phyloP scores from a whole-genome alignment of 2,888 invertebrate genomes.

The Gari tellinella region DNA sequence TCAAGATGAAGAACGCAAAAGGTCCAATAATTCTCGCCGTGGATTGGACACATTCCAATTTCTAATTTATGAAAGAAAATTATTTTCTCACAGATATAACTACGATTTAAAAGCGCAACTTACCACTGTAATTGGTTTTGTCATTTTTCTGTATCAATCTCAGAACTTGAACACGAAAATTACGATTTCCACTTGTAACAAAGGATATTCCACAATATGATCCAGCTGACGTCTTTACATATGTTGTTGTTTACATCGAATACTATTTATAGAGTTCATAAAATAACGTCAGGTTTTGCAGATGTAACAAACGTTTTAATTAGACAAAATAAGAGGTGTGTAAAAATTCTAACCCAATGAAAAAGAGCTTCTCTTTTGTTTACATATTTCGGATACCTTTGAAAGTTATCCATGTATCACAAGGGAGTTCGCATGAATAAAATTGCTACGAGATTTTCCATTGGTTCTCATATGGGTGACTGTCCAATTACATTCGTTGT shows the following conservation, averaged over 20 bases:
- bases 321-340: conserved; percentile 48
- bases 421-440: no score
- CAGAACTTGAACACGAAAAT: no score
- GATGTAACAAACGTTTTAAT: conserved; percentile 39
- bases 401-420: no score
- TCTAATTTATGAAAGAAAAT: no score
- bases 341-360: conserved; percentile 29
- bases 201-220: no score
- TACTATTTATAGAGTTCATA: conserved; percentile 66
- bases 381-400: no score
- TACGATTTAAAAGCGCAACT: conserved; percentile 40
- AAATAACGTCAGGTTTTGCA: conserved; percentile 44
- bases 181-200: no score
- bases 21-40: no score
- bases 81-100: no score
- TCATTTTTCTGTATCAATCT: conserved; percentile 56
- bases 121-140: conserved; percentile 76
- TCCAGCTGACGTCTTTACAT: not conserved
- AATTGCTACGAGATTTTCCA: not conserved
- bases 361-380: conserved; percentile 10
- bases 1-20: no score
- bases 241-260: conserved; percentile 74
- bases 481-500: conserved; percentile 41
- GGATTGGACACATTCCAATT: no score
- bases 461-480: conserved; percentile 3